Evolutionary conservation across 2,888 invertebrate genomes (phyloP).

Genomic region (Acanthosepion lycidas): DNA sequence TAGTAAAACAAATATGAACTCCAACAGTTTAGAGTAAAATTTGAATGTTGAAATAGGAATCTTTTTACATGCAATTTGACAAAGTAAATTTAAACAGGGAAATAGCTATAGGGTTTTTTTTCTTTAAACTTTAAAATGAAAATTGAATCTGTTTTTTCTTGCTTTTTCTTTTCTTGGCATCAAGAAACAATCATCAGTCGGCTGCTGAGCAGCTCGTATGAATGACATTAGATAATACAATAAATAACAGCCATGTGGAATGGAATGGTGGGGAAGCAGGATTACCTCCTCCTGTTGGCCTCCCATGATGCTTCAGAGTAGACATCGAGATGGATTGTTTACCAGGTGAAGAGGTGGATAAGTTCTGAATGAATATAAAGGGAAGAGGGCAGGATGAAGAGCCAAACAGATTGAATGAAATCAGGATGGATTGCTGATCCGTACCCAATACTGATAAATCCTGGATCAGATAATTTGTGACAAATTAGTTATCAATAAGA

Average conservation of each 20-base stretch:
- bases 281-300: conserved; percentile 5
- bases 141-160: neutral
- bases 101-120: no score
- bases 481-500: conserved; percentile 33
- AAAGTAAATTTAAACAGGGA: no score
- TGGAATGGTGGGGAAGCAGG: neutral
- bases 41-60: no score
- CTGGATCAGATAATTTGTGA: conserved; percentile 21
- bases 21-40: no score
- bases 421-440: conserved; percentile 33
- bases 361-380: neutral
- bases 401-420: neutral
- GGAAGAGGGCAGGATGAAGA: neutral
- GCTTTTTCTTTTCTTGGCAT: neutral
- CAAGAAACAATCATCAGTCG: neutral
- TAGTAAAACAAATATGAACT: no score
- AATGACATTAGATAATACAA: neutral
- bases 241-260: neutral
- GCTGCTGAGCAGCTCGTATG: neutral
- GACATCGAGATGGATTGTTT: neutral
- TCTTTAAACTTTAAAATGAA: neutral
- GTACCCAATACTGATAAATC: conserved; percentile 1
- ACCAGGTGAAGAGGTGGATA: conserved; percentile 2
- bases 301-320: neutral
- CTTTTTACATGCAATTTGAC: no score